Percentiles rank a stretch among this genome's conserved stretches.
These are phyloP conservation scores for Urechis unicinctus DNA, from an alignment of 2,888 invertebrate genomes.

Conservation along the genomic window DNA sequence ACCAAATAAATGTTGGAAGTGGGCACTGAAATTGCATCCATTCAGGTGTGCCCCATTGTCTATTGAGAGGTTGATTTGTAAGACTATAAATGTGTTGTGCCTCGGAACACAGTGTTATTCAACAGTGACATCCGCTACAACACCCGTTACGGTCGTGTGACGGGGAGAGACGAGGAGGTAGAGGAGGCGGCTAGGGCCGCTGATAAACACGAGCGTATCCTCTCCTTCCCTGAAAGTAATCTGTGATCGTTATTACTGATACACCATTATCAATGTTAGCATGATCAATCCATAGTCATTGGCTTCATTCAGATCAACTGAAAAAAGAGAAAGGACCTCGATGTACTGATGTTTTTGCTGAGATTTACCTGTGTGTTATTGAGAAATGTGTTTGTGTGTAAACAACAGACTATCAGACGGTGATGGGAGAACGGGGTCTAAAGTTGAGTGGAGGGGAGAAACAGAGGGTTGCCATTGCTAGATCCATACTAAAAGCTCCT, in stretches of 20 bases:
- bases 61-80: constrained; percentile 4
- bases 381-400: background rate
- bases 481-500: constrained; percentile 88
- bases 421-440: constrained; percentile 85
- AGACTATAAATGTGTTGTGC: constrained; percentile 54
- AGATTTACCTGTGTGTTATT: too few relatives aligned
- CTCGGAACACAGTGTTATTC: constrained; percentile 83
- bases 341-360: too few relatives aligned
- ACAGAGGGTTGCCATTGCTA: constrained; percentile 86
- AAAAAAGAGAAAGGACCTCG: too few relatives aligned
- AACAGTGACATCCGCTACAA: constrained; percentile 80
- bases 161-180: constrained; percentile 74
- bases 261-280: too few relatives aligned
- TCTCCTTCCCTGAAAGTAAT: constrained; percentile 75
- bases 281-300: too few relatives aligned
- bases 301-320: too few relatives aligned
- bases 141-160: constrained; percentile 82
- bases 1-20: too few relatives aligned
- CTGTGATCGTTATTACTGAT: too few relatives aligned
- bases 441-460: constrained; percentile 96
- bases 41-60: too few relatives aligned
- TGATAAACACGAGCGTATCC: constrained; percentile 86
- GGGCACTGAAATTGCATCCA: too few relatives aligned
- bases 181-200: constrained; percentile 84
- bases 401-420: constrained; percentile 49